phyloP scores from a whole-genome alignment of 2,888 invertebrate genomes.

The Oeneis ivallda region DNA sequence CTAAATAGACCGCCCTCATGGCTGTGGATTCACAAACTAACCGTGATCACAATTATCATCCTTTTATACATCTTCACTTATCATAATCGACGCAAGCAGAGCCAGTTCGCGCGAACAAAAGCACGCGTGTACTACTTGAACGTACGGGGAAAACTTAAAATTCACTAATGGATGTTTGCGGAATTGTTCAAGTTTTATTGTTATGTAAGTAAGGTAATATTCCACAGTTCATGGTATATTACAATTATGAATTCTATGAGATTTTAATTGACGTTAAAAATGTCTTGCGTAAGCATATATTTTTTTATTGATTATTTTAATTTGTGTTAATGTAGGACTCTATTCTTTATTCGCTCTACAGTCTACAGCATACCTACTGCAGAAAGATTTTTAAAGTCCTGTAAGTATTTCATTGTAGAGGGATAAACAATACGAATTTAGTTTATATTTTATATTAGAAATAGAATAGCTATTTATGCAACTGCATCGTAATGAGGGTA shows the following conservation, averaged over 20 bases:
- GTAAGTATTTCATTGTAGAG: no score
- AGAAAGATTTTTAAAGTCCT: no score
- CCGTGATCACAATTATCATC: slow-evolving; percentile 46
- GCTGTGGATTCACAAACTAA: slow-evolving; percentile 46
- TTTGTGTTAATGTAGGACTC: not conserved
- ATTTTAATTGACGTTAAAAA: slow-evolving; percentile 8
- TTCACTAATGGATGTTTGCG: slow-evolving; percentile 27
- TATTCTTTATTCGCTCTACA: not conserved
- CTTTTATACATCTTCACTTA: slow-evolving; percentile 65
- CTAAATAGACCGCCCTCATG: slow-evolving; percentile 57
- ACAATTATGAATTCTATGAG: not conserved
- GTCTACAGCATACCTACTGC: no score
- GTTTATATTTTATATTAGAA: no score
- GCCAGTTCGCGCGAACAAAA: slow-evolving; percentile 55
- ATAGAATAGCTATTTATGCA: no score
- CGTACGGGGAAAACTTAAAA: slow-evolving; percentile 54
- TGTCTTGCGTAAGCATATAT: not conserved
- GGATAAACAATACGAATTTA: no score
- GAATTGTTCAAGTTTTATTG: slow-evolving; percentile 25
- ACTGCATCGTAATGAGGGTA: no score
- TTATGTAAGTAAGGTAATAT: slow-evolving; percentile 16
- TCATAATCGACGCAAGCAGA: slow-evolving; percentile 54
- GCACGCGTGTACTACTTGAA: slow-evolving; percentile 22
- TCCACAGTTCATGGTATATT: slow-evolving; percentile 9
- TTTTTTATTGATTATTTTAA: not conserved